Base-by-base conservation (phyloP, 1,140 invertebrate species). In the Cyphomyrmex costatus region DNA sequence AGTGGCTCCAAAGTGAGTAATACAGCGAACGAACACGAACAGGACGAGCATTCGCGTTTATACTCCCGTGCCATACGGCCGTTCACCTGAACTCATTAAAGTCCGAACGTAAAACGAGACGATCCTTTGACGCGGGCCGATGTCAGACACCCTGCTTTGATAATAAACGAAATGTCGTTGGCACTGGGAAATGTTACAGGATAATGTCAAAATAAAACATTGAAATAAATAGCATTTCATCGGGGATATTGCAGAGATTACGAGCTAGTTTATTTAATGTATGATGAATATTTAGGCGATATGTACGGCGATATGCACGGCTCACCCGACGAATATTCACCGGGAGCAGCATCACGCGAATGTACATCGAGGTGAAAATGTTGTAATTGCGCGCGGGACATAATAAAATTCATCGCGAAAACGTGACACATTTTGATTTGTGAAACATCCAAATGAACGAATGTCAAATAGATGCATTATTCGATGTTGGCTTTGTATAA, bases 321-420 rank as follows among this genome's bases (percentile, higher is more conserved):
- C 46, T 36, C 36, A 14, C 1, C 14, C 14, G 78, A 66, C 19
- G 12, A 68, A 70, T 68, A 80, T 56, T 56, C 46, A 16, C 27
- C 19, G 16, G n/a, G 8, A n/a, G 21, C 78, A 27, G 46, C 14
- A n/a, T 51, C 61, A 10, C 14, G 56, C n/a, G 21, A 65, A 80
- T 16, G 12, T 33, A 70, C 36, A 70, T 73, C 24, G 24, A 21
- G n/a, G 6, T 53, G 56, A 73, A 83, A 83, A 66, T 51, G 66
- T 78, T 42, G 60, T 79, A 66, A 83, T 83, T 83, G 58, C 46
- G n/a, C 42, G 30, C 24, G 12, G 12, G 49, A 83, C 24, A 30
- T 61, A 73, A 83, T 83, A 83, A 82, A 82, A 73, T 46, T 74
- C 56, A 19, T 60, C 68, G 24, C n/a, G 68, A 3, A 24, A 73